Evolutionary conservation across 2,113 vertebrate species (phyloP).

Genomic region (Calidris pugnax): DNA sequence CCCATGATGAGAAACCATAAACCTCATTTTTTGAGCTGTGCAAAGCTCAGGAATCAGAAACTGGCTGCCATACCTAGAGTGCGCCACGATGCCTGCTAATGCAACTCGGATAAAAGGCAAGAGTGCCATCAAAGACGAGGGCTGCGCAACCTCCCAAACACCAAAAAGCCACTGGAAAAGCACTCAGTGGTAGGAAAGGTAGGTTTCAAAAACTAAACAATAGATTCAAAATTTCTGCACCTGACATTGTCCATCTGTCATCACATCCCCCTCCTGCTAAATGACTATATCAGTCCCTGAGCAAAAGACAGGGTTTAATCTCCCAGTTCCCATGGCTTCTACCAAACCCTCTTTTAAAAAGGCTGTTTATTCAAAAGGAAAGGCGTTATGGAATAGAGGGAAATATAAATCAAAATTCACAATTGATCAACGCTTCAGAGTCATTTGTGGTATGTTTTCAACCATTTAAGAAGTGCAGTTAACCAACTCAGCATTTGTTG

Average conservation of each 20-base stretch:
- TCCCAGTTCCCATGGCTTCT: not conserved
- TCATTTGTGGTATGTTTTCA: not conserved
- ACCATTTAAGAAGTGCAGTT: not conserved
- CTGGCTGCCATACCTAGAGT: not conserved
- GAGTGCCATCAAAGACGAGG: not conserved
- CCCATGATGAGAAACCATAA: not conserved
- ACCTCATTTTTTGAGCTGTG: not conserved
- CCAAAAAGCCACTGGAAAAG: not conserved
- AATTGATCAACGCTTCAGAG: not conserved
- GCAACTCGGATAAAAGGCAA: not conserved
- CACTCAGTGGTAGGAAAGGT: not conserved
- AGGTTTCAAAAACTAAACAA: not conserved
- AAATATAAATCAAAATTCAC: not conserved
- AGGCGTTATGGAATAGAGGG: not conserved
- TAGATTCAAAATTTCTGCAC: not conserved
- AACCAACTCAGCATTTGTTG: not conserved
- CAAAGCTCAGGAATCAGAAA: not conserved
- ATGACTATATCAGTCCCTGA: not conserved
- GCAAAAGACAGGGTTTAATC: not conserved
- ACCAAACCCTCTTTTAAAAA: not conserved
- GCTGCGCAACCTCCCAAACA: not conserved
- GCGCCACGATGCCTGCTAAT: rapidly evolving
- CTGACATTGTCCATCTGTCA: not conserved
- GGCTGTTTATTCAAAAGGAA: not conserved
- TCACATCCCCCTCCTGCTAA: not conserved